Conservation (phyloP, 2,888 invertebrate genomes). For the Cephalotes varians region DNA sequence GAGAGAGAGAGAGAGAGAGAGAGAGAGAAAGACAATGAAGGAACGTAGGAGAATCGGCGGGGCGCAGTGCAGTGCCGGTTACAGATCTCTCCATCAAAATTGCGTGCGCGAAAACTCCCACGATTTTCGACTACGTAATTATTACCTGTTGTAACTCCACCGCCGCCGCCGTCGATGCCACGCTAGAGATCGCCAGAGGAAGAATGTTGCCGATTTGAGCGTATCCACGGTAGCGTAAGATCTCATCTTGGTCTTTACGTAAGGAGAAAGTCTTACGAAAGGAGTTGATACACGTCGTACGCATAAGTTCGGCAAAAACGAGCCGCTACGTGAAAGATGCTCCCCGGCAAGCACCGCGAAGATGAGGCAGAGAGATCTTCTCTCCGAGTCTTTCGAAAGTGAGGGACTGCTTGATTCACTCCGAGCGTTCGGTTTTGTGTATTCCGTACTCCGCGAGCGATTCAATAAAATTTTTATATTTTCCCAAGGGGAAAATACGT, state of each 20-base stretch:
- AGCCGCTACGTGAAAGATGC: not conserved
- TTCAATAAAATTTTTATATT: conserved; percentile 8
- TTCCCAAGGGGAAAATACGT: not conserved
- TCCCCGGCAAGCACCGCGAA: not conserved
- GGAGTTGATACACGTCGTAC: not conserved
- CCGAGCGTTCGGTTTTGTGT: not conserved
- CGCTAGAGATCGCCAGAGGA: conserved; percentile 35
- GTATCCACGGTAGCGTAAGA: conserved; percentile 39
- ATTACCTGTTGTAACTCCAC: conserved; percentile 49
- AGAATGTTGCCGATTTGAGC: conserved; percentile 21
- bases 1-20: not conserved
- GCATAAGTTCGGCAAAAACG: not conserved
- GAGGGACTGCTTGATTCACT: not conserved
- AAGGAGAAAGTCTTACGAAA: conserved; percentile 26
- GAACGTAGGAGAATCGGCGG: conserved; percentile 21
- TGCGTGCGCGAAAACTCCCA: conserved; percentile 61
- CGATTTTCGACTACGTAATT: conserved; percentile 54
- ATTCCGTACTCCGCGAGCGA: not conserved
- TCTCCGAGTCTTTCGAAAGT: not conserved
- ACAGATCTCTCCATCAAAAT: conserved; percentile 65
- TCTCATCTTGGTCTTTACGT: conserved; percentile 6
- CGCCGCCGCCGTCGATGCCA: not conserved
- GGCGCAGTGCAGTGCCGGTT: conserved; percentile 43
- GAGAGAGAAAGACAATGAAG: conserved; percentile 9
- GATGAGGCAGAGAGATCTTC: not conserved